phyloP scores from a whole-genome alignment of 2,113 vertebrate genomes.

The Hippoglossus stenolepis region DNA sequence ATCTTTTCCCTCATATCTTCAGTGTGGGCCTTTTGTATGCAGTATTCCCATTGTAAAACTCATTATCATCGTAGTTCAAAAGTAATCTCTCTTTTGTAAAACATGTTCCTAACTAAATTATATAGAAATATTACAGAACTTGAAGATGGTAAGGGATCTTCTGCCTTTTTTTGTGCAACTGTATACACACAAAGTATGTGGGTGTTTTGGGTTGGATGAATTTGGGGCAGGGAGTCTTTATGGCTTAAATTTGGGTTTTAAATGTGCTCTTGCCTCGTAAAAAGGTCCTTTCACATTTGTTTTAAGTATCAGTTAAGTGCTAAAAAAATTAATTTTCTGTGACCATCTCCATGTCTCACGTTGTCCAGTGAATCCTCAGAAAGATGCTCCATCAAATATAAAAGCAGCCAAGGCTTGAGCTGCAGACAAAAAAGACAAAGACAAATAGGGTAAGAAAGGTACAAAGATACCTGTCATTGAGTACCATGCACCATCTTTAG shows the following conservation, averaged over 20 bases:
- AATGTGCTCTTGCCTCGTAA: not conserved
- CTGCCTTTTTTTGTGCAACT: conserved; percentile 31
- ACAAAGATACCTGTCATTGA: not conserved
- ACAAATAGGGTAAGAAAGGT: not conserved
- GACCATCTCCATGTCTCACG: conserved; percentile 2
- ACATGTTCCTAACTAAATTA: conserved; percentile 66
- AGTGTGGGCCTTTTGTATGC: not conserved
- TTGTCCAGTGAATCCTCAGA: conserved; percentile 76
- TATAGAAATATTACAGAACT: conserved; percentile 36
- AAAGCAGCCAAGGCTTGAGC: conserved; percentile 88
- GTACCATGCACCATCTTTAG: not conserved
- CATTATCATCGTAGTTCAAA: no score
- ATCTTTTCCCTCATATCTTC: conserved; percentile 4
- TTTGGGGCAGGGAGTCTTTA: conserved; percentile 5
- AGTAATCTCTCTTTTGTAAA: conserved; percentile 30
- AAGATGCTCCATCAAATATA: conserved; percentile 88
- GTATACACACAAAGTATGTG: not conserved
- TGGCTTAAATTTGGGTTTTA: not conserved
- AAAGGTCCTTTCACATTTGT: conserved; percentile 13
- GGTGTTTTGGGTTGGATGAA: not conserved
- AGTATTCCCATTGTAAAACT: not conserved
- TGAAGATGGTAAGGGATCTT: conserved; percentile 26
- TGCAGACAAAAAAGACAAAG: conserved; percentile 56
- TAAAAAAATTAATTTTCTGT: conserved; percentile 32
- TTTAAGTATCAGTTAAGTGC: conserved; percentile 29